Evolutionary conservation across 2,113 vertebrate species (phyloP).

Genomic region (Theristicus caerulescens): DNA sequence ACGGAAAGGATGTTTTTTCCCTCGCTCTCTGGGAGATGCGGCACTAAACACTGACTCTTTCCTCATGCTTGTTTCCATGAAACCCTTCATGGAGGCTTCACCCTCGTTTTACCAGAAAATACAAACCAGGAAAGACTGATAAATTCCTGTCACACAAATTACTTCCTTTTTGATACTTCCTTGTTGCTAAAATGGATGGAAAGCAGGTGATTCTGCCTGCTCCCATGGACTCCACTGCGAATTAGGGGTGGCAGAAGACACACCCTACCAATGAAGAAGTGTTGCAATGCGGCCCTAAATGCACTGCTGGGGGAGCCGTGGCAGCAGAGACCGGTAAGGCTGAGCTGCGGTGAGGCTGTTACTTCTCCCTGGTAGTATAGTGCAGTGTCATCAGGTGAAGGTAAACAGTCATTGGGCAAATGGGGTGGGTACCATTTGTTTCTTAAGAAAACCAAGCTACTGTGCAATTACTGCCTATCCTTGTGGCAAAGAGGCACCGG

Average conservation of each 20-base stretch:
- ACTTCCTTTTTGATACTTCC: background rate
- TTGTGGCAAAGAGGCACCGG: background rate
- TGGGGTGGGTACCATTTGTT: background rate
- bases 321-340: background rate
- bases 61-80: background rate
- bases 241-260: background rate
- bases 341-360: background rate
- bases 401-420: background rate
- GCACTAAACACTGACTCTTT: background rate
- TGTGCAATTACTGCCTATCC: background rate
- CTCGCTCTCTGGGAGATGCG: background rate
- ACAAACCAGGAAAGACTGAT: background rate
- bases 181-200: background rate
- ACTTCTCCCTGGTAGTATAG: background rate
- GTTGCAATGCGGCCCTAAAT: background rate
- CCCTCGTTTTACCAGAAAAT: background rate
- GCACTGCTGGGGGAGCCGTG: background rate
- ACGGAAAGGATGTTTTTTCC: background rate
- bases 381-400: background rate
- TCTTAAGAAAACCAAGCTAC: background rate
- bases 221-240: background rate
- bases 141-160: background rate
- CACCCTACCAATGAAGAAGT: background rate
- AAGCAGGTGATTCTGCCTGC: background rate
- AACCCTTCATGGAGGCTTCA: background rate